Conservation (phyloP, 2,113 vertebrate genomes). For the Cyprinodon tularosa region DNA sequence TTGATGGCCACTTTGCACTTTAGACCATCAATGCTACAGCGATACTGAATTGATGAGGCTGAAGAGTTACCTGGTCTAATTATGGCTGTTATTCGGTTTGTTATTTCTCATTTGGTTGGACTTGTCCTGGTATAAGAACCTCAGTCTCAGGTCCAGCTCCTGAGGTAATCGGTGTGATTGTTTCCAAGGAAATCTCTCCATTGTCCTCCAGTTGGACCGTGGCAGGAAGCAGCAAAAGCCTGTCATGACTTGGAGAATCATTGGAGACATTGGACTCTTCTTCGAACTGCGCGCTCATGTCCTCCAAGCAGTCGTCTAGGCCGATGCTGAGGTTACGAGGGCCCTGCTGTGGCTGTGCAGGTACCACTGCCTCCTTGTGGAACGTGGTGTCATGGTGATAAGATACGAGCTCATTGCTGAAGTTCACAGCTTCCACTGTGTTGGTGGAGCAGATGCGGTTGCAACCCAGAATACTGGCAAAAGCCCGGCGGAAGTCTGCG, state of each 20-base stretch:
- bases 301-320: constrained; percentile 50
- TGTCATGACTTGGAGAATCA: constrained; percentile 46
- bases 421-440: constrained; percentile 78
- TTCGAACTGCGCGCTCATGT: constrained; percentile 55
- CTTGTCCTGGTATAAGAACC: constrained; percentile 55
- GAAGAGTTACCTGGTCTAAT: not conserved
- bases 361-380: constrained; percentile 74
- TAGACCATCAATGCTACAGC: not conserved
- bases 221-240: constrained; percentile 51
- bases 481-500: constrained; percentile 81
- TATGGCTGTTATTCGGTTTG: not conserved
- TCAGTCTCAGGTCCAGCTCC: constrained; percentile 51
- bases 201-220: constrained; percentile 71
- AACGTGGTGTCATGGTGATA: constrained; percentile 81
- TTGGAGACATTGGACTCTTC: constrained; percentile 64
- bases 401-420: constrained; percentile 82
- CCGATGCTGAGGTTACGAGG: constrained; percentile 2
- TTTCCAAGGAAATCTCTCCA: constrained; percentile 74
- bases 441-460: constrained; percentile 70
- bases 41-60: no score
- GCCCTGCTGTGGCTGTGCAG: constrained; percentile 40
- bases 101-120: constrained; percentile 35
- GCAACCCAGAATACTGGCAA: constrained; percentile 81
- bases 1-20: not conserved
- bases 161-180: constrained; percentile 57